Evolutionary conservation across 2,113 vertebrate species (phyloP).

Genomic region (Nymphicus hollandicus): DNA sequence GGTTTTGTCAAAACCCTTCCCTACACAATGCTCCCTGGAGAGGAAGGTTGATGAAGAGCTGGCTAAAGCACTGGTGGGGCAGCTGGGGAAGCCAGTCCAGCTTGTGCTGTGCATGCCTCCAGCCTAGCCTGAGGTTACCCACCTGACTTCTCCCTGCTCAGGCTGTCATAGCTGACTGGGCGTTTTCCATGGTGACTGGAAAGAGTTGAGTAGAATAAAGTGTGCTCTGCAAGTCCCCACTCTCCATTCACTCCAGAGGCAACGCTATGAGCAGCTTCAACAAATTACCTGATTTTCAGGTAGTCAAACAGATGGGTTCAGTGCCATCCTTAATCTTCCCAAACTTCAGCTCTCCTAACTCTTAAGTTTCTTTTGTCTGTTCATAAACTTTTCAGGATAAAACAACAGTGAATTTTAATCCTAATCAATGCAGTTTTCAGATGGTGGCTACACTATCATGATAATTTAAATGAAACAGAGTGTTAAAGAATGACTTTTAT

Average conservation of each 20-base stretch:
- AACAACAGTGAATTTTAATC: not conserved
- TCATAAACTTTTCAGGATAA: not conserved
- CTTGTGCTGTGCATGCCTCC: not conserved
- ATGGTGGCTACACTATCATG: not conserved
- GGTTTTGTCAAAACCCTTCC: not conserved
- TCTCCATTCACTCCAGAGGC: not conserved
- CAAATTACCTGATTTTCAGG: not conserved
- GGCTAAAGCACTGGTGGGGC: not conserved
- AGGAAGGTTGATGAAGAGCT: not conserved
- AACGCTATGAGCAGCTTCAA: not conserved
- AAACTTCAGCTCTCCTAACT: not conserved
- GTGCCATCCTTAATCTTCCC: not conserved
- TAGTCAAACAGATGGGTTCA: not conserved
- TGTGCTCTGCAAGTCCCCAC: not conserved
- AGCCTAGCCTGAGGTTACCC: not conserved
- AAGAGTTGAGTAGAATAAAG: not conserved
- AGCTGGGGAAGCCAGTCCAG: not conserved
- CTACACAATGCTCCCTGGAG: accelerated
- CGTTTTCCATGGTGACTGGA: not conserved
- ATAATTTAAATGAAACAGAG: not conserved
- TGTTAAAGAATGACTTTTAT: not conserved
- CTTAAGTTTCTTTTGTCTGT: not conserved
- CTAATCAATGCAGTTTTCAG: not conserved
- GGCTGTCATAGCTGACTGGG: not conserved
- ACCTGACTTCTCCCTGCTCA: not conserved